Evolutionary conservation across 2,797 vertebrate species (phyloP).

Genomic region (Thamnophis elegans): DNA sequence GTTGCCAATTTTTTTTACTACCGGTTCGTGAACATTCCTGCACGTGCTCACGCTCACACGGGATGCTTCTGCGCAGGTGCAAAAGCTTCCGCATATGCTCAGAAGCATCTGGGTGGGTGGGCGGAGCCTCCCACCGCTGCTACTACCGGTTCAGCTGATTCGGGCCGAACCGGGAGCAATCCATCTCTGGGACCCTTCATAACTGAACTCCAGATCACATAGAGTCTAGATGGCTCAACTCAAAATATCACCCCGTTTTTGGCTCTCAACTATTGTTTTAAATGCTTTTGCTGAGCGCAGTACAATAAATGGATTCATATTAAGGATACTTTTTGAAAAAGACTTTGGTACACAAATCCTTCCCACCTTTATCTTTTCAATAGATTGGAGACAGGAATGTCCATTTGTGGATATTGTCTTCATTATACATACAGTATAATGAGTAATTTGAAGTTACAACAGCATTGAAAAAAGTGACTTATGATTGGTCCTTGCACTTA

Average conservation of each 20-base stretch:
- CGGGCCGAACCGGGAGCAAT: too few species aligned
- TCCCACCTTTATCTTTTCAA: background rate
- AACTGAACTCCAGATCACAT: too few species aligned
- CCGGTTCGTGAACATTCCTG: too few species aligned
- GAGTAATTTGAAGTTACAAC: background rate
- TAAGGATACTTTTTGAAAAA: background rate
- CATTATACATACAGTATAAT: background rate
- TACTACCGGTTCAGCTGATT: too few species aligned
- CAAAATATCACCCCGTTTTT: background rate
- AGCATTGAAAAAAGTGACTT: background rate
- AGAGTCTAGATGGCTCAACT: background rate
- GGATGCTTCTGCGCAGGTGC: too few species aligned
- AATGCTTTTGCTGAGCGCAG: background rate
- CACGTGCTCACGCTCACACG: too few species aligned
- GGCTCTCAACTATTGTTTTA: background rate
- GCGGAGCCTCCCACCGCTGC: too few species aligned
- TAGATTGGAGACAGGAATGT: background rate
- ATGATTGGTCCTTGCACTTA: background rate
- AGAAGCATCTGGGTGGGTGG: too few species aligned
- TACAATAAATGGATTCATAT: background rate
- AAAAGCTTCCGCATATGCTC: too few species aligned
- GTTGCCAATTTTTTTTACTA: too few species aligned
- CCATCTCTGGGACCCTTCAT: background rate
- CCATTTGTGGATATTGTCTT: background rate
- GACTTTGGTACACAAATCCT: background rate